Evolutionary conservation across 2,888 invertebrate species (phyloP).

Genomic region (Temnothorax rugatulus): DNA sequence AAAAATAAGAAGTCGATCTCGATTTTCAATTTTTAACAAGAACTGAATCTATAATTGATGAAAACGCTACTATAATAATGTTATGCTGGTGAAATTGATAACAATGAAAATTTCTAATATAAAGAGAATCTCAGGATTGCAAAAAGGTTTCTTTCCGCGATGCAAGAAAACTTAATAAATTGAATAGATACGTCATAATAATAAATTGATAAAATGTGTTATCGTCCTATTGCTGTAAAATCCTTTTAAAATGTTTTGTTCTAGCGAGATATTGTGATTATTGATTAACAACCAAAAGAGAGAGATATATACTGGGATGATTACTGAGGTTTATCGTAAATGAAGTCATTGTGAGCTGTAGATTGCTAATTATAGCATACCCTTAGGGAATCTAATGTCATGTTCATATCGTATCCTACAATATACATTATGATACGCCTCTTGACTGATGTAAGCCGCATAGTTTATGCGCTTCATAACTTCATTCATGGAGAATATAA

Average conservation of each 20-base stretch:
- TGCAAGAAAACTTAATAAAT: constrained; percentile 5
- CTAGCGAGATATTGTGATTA: neutral
- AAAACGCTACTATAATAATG: neutral
- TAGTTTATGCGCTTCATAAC: constrained; percentile 29
- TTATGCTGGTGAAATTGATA: neutral
- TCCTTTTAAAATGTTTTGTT: neutral
- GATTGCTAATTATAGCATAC: constrained; percentile 73
- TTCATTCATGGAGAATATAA: constrained; percentile 3
- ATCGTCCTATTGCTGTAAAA: neutral
- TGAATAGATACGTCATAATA: neutral
- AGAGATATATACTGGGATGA: constrained; percentile 63
- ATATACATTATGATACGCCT: constrained; percentile 34
- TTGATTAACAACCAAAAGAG: constrained; percentile 21
- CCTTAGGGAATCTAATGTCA: constrained; percentile 73
- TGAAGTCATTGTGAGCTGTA: constrained; percentile 69
- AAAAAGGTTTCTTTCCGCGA: neutral
- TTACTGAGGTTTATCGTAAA: constrained; percentile 68
- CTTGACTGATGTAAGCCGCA: constrained; percentile 36
- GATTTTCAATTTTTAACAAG: neutral
- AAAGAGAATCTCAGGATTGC: neutral
- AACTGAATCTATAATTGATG: neutral
- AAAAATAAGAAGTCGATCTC: neutral
- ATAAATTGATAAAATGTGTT: neutral
- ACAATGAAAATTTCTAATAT: neutral
- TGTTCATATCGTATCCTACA: constrained; percentile 44